These are phyloP conservation scores for Maccullochella peelii DNA, from an alignment of 2,113 vertebrate species.

Conservation along the genomic window DNA sequence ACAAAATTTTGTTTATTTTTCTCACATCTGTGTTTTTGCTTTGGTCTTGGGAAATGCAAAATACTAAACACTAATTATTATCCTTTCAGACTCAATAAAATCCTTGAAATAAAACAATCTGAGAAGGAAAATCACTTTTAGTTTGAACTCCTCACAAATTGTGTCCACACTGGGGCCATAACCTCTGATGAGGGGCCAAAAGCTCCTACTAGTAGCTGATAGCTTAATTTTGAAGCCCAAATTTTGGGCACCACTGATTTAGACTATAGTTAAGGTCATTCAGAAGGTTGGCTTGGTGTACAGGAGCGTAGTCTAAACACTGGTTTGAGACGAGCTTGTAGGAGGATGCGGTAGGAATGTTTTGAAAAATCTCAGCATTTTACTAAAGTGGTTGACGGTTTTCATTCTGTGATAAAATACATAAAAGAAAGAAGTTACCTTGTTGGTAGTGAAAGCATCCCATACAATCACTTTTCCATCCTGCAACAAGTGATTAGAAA, in stretches of 20 bases:
- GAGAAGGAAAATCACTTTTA: neutral
- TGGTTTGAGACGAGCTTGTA: neutral
- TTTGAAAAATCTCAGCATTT: neutral
- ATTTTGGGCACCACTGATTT: neutral
- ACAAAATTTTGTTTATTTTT: too few species aligned
- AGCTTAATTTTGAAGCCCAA: too few species aligned
- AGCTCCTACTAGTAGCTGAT: neutral
- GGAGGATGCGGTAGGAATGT: neutral
- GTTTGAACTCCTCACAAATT: too few species aligned
- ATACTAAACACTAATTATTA: too few species aligned
- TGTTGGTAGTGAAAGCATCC: conserved; percentile 99
- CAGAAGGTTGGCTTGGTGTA: neutral
- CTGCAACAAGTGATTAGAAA: conserved; percentile 79
- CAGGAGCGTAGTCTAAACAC: too few species aligned
- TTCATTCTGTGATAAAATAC: neutral
- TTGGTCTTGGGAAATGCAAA: too few species aligned
- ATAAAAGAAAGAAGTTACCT: conserved; percentile 81
- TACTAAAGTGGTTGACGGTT: neutral
- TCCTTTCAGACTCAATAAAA: neutral
- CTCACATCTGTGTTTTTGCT: too few species aligned
- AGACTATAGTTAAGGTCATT: neutral
- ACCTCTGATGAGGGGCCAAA: neutral
- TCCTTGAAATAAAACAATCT: neutral
- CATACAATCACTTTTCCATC: conserved; percentile 99
- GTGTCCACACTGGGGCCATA: neutral